Conservation (phyloP, 2,113 vertebrate species). For the Indicator indicator region DNA sequence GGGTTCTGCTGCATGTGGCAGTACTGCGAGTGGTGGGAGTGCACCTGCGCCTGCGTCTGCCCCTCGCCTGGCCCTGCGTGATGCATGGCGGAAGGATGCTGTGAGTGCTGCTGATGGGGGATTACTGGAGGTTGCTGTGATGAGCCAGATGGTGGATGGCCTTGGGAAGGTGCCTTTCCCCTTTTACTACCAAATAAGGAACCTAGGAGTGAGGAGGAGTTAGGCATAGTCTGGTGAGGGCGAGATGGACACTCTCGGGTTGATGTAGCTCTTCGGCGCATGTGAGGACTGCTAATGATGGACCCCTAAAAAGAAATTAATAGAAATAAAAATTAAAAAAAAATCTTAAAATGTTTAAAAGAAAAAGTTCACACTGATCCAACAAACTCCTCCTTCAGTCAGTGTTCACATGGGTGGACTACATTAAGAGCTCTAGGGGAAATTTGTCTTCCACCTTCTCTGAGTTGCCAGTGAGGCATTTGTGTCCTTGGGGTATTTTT, state of each 20-base stretch:
- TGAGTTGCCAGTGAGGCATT: not conserved
- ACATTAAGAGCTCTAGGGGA: not conserved
- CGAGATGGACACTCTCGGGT: conserved; percentile 92
- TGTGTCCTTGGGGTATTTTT: not conserved
- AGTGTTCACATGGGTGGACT: conserved; percentile 29
- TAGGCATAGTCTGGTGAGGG: conserved; percentile 89
- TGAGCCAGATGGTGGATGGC: conserved; percentile 74
- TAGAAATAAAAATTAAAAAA: conserved; percentile 83
- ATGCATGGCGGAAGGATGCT: conserved; percentile 79
- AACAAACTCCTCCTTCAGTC: conserved; percentile 64
- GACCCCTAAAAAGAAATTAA: conserved; percentile 93
- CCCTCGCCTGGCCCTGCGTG: conserved; percentile 80
- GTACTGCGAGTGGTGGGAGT: conserved; percentile 85
- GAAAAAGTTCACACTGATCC: conserved; percentile 68
- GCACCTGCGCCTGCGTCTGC: conserved; percentile 74
- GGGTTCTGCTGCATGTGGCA: conserved; percentile 91
- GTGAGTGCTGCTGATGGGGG: conserved; percentile 74
- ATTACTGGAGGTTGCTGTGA: conserved; percentile 81
- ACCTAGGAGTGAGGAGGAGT: conserved; percentile 93
- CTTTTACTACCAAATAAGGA: conserved; percentile 91
- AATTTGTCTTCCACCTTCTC: not conserved
- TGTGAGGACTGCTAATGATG: conserved; percentile 99
- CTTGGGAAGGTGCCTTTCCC: conserved; percentile 84
- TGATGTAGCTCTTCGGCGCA: conserved; percentile 89
- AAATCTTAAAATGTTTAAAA: conserved; percentile 64